Conservation (phyloP, 2,888 invertebrate species). For the Drosophila parthenogenetica region DNA sequence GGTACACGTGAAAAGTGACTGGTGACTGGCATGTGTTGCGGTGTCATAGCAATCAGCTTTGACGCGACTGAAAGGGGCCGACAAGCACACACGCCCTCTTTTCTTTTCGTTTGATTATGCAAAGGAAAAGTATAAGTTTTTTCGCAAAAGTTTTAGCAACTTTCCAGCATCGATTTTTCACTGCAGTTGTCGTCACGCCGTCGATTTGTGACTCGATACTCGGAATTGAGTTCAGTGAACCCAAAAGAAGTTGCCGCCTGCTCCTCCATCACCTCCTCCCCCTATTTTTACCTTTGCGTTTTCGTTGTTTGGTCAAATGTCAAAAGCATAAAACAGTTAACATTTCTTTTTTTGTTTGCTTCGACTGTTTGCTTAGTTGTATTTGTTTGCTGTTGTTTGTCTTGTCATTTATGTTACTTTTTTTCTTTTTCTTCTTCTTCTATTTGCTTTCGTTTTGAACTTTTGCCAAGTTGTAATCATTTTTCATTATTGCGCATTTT, state of each 20-base stretch:
- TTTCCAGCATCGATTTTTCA: constrained; percentile 57
- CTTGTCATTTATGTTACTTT: constrained; percentile 1
- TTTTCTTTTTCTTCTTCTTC: constrained; percentile 12
- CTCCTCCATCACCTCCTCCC: constrained; percentile 10
- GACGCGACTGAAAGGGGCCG: constrained; percentile 21
- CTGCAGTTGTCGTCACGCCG: constrained; percentile 57
- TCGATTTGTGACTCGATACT: constrained; percentile 29
- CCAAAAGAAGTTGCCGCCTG: constrained; percentile 7
- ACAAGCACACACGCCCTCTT: constrained; percentile 52
- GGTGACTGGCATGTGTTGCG: constrained; percentile 2
- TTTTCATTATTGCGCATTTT: constrained; percentile 68
- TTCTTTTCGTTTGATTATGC: constrained; percentile 50
- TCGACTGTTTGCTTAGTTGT: constrained; percentile 22
- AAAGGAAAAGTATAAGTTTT: constrained; percentile 46
- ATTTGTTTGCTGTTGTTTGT: constrained; percentile 19
- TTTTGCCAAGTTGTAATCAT: constrained; percentile 54
- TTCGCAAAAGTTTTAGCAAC: constrained; percentile 34
- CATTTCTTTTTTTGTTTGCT: constrained; percentile 17
- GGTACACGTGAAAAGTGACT: constrained; percentile 11
- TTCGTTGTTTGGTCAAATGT: constrained; percentile 42
- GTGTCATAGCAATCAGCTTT: constrained; percentile 38
- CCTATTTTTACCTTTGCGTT: constrained; percentile 8
- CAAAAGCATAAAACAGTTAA: constrained; percentile 37
- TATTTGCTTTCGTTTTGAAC: constrained; percentile 54
- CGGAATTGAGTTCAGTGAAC: constrained; percentile 43